Percentiles rank a stretch among this genome's conserved stretches.
These are phyloP conservation scores for Ardeotis arabs DNA, from an alignment of 2,113 vertebrate genomes.

Conservation along the genomic window DNA sequence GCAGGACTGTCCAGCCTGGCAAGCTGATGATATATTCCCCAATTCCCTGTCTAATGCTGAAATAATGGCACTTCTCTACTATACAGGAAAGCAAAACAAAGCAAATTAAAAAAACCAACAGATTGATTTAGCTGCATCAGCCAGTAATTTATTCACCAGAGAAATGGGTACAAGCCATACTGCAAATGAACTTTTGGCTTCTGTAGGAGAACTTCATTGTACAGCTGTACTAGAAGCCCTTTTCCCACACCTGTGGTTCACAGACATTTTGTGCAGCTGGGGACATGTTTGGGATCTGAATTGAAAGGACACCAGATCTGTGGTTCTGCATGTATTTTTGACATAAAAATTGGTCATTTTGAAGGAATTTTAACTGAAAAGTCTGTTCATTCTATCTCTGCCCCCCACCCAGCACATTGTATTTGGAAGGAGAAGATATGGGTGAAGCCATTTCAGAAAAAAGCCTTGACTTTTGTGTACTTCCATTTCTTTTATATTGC, in stretches of 20 bases:
- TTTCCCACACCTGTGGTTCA: neutral
- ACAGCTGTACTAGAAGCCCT: neutral
- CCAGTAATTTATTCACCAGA: neutral
- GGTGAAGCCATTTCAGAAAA: conserved; percentile 21
- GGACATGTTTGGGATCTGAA: neutral
- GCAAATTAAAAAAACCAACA: neutral
- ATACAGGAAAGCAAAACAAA: neutral
- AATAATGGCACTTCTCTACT: neutral
- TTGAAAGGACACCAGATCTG: neutral
- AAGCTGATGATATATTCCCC: neutral
- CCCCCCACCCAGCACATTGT: conserved; percentile 12
- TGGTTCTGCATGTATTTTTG: neutral
- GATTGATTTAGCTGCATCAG: neutral
- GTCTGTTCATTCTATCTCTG: conserved; percentile 1
- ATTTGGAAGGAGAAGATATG: neutral
- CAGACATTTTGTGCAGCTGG: neutral
- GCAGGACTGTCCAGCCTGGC: neutral
- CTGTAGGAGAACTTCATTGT: neutral
- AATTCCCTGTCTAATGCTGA: neutral
- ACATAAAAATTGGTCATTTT: conserved; percentile 11
- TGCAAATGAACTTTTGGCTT: neutral
- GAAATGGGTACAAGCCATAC: neutral
- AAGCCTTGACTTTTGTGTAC: conserved; percentile 44
- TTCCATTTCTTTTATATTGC: conserved; percentile 35
- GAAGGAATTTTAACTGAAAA: conserved; percentile 19